These are phyloP conservation scores for Caenorhabditis briggsae DNA, from an alignment of 1,140 invertebrate species.

Conservation along the genomic window DNA sequence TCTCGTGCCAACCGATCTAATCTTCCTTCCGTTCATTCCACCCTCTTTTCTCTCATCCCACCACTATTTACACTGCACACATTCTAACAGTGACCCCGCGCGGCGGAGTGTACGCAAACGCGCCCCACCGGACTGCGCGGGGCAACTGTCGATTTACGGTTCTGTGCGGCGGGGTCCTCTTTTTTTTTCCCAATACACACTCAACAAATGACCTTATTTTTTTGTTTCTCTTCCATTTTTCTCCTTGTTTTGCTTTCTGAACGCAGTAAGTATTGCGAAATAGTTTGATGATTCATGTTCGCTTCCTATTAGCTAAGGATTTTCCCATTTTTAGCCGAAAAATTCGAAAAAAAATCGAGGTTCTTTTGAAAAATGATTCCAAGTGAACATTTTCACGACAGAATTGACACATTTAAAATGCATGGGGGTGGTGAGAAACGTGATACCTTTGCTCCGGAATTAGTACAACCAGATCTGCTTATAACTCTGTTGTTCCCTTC, in stretches of 20 bases:
- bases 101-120: not conserved
- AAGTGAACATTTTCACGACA: not conserved
- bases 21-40: no score
- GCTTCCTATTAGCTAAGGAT: no score
- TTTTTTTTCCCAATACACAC: no score
- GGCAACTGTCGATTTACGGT: not conserved
- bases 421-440: not conserved
- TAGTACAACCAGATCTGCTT: not conserved
- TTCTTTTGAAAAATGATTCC: not conserved
- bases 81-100: no score
- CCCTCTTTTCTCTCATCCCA: not conserved
- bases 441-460: slow-evolving; percentile 24
- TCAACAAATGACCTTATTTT: slow-evolving; percentile 1
- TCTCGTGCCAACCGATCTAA: no score
- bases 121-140: not conserved
- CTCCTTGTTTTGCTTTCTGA: not conserved
- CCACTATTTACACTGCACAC: slow-evolving; percentile 25
- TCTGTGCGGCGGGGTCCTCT: not conserved
- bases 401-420: slow-evolving; percentile 37
- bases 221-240: not conserved
- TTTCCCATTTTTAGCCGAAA: not conserved
- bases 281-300: not conserved
- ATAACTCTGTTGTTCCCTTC: not conserved
- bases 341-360: not conserved
- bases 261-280: slow-evolving; percentile 1